Evolutionary conservation across 30 jellyfish, hydroid and myxozoan genomes (phyloP).

Genomic region (Catostylus mosaicus): DNA sequence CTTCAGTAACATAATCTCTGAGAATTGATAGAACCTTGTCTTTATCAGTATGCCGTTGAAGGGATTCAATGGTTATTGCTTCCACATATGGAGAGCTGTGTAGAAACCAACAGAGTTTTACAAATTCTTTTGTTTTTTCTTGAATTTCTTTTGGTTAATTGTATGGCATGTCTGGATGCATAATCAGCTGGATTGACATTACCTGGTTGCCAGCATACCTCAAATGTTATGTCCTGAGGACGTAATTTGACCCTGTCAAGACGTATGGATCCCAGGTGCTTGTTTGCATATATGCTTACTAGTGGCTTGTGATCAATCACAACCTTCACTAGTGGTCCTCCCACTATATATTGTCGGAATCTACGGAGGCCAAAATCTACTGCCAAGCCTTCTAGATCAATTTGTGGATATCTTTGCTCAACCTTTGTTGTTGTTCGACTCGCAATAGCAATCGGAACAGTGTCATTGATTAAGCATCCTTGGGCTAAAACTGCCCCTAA

Average conservation of each 20-base stretch:
- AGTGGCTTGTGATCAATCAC: conserved; percentile 67
- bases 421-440: conserved; percentile 41
- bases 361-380: conserved; percentile 53
- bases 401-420: conserved; percentile 27
- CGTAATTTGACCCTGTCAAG: conserved; percentile 35
- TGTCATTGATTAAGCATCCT: not conserved
- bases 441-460: not conserved
- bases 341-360: conserved; percentile 32
- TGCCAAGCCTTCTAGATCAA: conserved; percentile 45
- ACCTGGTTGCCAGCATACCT: conserved; percentile 35
- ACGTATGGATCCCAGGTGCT: conserved; percentile 25
- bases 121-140: conserved; percentile 16
- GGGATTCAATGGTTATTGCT: conserved; percentile 33
- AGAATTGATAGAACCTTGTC: conserved; percentile 29
- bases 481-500: conserved; percentile 43
- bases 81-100: conserved; percentile 57
- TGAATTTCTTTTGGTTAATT: not conserved
- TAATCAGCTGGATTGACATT: conserved; percentile 31
- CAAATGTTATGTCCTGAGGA: conserved; percentile 31
- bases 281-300: conserved; percentile 19
- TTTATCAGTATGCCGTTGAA: conserved; percentile 1
- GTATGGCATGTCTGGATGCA: conserved; percentile 26
- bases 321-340: conserved; percentile 38
- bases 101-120: conserved; percentile 33
- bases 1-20: conserved; percentile 16